Percentiles rank a stretch among this genome's conserved stretches.
phyloP scores from a whole-genome alignment of 2,113 vertebrate species.

The Capreolus pygargus region DNA sequence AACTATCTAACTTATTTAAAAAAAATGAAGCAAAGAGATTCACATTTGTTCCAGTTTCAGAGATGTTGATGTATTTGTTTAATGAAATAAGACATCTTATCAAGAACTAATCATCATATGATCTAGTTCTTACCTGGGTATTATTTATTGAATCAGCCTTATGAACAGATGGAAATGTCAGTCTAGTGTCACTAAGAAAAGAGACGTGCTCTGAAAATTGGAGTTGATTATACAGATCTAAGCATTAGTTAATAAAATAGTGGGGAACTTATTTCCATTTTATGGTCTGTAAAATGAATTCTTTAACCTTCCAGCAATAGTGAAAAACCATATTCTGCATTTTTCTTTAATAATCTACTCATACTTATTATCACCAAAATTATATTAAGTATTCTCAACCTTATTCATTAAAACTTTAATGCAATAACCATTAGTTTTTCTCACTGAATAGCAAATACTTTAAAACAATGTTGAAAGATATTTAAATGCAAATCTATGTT shows the following conservation, averaged over 20 bases:
- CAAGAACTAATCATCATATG: slow-evolving; percentile 42
- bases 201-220: slow-evolving; percentile 25
- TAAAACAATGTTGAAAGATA: slow-evolving; percentile 62
- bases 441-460: slow-evolving; percentile 70
- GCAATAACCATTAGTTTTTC: slow-evolving; percentile 66
- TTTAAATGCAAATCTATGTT: slow-evolving; percentile 71
- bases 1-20: not conserved
- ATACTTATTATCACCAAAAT: slow-evolving; percentile 58
- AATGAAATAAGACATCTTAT: slow-evolving; percentile 45
- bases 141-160: slow-evolving; percentile 65
- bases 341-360: slow-evolving; percentile 69
- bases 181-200: not conserved
- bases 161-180: slow-evolving; percentile 9
- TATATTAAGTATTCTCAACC: slow-evolving; percentile 65
- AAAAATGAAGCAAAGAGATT: not conserved
- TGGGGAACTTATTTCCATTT: slow-evolving; percentile 53
- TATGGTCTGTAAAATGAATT: slow-evolving; percentile 68
- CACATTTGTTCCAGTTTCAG: not conserved
- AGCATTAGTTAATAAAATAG: slow-evolving; percentile 55
- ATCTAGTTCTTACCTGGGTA: slow-evolving; percentile 25
- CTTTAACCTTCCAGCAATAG: slow-evolving; percentile 64
- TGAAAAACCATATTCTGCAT: slow-evolving; percentile 54
- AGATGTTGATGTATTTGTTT: not conserved
- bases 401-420: slow-evolving; percentile 66
- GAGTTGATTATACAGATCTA: slow-evolving; percentile 41